These are phyloP conservation scores for Rafetus swinhoei DNA, from an alignment of 2,113 vertebrate species.

Conservation along the genomic window DNA sequence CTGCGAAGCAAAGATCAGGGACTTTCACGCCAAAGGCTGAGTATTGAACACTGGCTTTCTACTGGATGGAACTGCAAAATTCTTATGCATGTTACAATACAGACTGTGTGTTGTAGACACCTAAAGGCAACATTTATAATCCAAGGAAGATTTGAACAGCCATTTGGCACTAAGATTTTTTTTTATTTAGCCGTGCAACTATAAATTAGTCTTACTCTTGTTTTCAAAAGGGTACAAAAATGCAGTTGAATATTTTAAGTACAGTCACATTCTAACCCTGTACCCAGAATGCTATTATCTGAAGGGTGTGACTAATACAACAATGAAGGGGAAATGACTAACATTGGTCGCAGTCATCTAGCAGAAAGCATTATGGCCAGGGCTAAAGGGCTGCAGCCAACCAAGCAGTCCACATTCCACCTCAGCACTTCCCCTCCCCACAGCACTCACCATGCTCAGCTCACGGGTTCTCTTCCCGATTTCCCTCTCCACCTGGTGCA, in stretches of 20 bases:
- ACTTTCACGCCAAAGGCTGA: constrained; percentile 28
- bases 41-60: background rate
- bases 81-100: background rate
- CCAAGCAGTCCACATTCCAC: background rate
- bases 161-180: background rate
- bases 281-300: background rate
- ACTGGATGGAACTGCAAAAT: background rate
- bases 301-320: background rate
- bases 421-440: constrained; percentile 1
- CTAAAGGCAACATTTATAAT: background rate
- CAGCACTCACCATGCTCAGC: constrained; percentile 89
- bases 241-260: background rate
- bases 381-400: background rate
- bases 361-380: background rate
- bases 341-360: background rate
- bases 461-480: constrained; percentile 96
- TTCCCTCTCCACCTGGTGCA: constrained; percentile 96
- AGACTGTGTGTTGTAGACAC: constrained; percentile 16
- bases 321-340: background rate
- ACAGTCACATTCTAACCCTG: background rate
- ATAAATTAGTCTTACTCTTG: accelerated
- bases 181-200: background rate
- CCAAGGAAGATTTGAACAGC: background rate
- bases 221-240: background rate
- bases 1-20: constrained; percentile 46